Base-by-base conservation (phyloP, 2,113 vertebrate genomes). In the Copsychus sechellarum region DNA sequence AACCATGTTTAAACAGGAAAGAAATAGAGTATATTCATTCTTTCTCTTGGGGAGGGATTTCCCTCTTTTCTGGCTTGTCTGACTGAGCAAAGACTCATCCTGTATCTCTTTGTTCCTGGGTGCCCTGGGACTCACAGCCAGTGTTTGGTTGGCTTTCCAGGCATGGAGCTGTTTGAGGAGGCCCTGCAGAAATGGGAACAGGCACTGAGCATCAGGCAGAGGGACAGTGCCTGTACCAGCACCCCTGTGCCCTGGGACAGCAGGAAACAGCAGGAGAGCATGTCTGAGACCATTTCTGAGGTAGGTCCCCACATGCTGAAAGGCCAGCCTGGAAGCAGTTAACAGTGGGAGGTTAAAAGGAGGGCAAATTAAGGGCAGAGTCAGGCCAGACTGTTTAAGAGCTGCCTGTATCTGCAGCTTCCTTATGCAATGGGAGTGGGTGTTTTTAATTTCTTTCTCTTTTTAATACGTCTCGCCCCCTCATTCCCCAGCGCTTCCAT, bases 151-250 rank as follows among this genome's bases (percentile, higher is more conserved):
- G n/a, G 2, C 0, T 69, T 88, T n/a, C 43, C 73, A 99, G 99
- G 99, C 56, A 99, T 99, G 99, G 99, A 99, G 97, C 97, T 99
- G 65, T 99, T 99, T 84, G 99, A 99, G 92, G 99, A 99, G 96
- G 99, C 99, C 4, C 97, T 99, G 54, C 98, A 98, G 91, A 99
- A 99, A 80, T 99, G 99, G 99, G 99, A 99, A 76, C 99, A 98
- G 96, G 99, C 99, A 0, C 96, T 99, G 95, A 99, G 98, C 34
- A 97, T 99, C 92, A 98, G 99, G 56, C 99, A 99, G 95, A 96
- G 96, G 42, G 95, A 98, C 38, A 96, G 93, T 42, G 96, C 95
- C 4, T 84, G 97, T 17, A 97, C 97, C 16, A 90, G 97, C 78
- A 98, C 98, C 45, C 97, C 97, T 0, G 89, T 95, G 8, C 96